These are phyloP conservation scores for Entomobrya proxima DNA, from an alignment of 2,888 invertebrate genomes.

Conservation along the genomic window DNA sequence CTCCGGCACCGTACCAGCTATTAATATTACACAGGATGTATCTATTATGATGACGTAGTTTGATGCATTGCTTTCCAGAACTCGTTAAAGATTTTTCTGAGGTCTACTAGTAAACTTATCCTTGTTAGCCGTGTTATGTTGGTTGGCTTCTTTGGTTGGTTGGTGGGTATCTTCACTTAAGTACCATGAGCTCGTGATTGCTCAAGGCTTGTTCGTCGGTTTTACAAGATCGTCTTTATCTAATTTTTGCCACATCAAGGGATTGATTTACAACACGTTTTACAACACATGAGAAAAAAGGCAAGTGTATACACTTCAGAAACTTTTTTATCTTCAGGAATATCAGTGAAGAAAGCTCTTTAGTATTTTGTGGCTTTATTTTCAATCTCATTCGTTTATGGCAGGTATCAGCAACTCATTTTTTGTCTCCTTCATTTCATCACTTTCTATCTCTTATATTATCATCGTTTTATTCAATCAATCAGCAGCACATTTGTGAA, in stretches of 20 bases:
- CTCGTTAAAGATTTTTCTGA: conserved; percentile 52
- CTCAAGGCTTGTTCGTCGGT: conserved; percentile 29
- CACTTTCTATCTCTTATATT: not conserved
- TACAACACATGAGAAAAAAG: conserved; percentile 14
- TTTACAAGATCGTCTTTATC: conserved; percentile 56
- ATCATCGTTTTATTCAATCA: not conserved
- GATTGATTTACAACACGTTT: conserved; percentile 66
- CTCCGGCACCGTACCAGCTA: not conserved
- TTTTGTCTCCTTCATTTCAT: conserved; percentile 1
- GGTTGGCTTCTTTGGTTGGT: not conserved
- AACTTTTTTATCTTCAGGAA: conserved; percentile 13
- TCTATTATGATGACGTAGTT: conserved; percentile 46
- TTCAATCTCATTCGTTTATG: not conserved
- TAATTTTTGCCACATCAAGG: conserved; percentile 62
- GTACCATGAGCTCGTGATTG: conserved; percentile 56
- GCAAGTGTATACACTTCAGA: not conserved
- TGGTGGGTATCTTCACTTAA: not conserved
- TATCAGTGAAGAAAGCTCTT: not conserved
- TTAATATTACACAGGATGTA: conserved; percentile 27
- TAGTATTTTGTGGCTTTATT: not conserved
- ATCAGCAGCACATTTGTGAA: not conserved
- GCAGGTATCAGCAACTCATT: not conserved
- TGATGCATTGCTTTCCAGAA: conserved; percentile 55
- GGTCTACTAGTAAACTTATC: not conserved
- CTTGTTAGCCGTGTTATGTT: conserved; percentile 1